Base-by-base conservation (phyloP, 2,888 invertebrate genomes). In the Metopia argyrocephala region DNA sequence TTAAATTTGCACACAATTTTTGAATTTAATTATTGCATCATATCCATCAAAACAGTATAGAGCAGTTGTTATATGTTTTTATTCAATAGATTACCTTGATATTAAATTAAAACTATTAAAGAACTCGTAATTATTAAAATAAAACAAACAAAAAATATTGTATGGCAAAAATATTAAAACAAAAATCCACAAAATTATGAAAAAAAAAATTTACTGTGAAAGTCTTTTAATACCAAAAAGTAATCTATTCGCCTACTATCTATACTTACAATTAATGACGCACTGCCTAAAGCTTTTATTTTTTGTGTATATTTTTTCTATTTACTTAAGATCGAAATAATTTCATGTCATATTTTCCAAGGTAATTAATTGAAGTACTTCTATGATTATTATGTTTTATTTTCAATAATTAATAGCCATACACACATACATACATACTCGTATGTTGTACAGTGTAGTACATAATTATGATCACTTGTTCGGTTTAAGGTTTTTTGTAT, bases 31-130 rank as follows among this genome's bases (percentile, higher is more conserved):
- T 50, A 71, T 71, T 61, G 61, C 54, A 61, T 52, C 52, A 54
- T 52, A 61, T 62, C 71, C 62, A 54, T 62, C 70, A 71, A 52
- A 61, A 57, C 27, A 12, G 20, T 57, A 31, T 57, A 38, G 31
- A 12, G 38, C 15, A 38, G 23, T 57, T 20, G 20, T 31, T 57
- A 18, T 18, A 12, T 2, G 9, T 57, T 28, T 31, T 57, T 57
- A 7, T 28, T 65, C 21, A 52, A 52, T 65, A n/a, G 50, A 21
- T 65, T 66, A 52, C 65, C 65, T 66, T 66, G 65, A 66, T 52
- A 50, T 38, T 23, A 45, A 18, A 25, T 62, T 7, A 48, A 25
- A 66, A 52, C 23, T n/a, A 9, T 38, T 38, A 54, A 52, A 66
- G 65, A 66, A 66, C 65, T 38, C n/a, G 52, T 52, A 66, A 52